Evolutionary conservation across 2,888 invertebrate genomes (phyloP).

Genomic region (Brenthis hecate): DNA sequence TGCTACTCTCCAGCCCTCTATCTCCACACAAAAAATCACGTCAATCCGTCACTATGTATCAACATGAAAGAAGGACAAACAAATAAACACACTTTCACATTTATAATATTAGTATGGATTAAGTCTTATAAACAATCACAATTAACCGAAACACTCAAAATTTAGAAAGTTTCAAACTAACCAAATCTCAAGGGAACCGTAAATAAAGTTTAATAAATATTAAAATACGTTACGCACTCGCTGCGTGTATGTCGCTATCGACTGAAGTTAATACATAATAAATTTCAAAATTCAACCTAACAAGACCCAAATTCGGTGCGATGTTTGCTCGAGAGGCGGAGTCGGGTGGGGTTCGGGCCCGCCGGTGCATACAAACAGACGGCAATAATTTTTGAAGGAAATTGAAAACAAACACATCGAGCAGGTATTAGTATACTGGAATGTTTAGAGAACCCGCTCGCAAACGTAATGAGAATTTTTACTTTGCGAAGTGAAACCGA

Average conservation of each 20-base stretch:
- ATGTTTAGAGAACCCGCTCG: constrained; percentile 24
- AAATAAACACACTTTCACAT: too few relatives aligned
- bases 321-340: constrained; percentile 11
- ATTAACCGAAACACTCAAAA: too few relatives aligned
- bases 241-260: not conserved
- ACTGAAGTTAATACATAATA: constrained; percentile 15
- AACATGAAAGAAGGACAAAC: too few relatives aligned
- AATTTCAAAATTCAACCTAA: constrained; percentile 19
- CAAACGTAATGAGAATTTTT: constrained; percentile 19
- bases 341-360: constrained; percentile 11
- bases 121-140: too few relatives aligned
- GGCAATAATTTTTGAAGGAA: constrained; percentile 56
- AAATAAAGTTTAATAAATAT: constrained; percentile 11
- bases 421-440: constrained; percentile 37
- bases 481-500: not conserved
- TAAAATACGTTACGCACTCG: constrained; percentile 6
- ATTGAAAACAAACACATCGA: constrained; percentile 62
- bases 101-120: too few relatives aligned
- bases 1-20: too few relatives aligned
- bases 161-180: too few relatives aligned
- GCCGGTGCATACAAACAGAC: constrained; percentile 45
- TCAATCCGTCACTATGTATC: too few relatives aligned
- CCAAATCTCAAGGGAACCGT: not conserved
- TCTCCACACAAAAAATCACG: too few relatives aligned
- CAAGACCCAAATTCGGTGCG: constrained; percentile 10